Evolutionary conservation across 2,113 vertebrate species (phyloP).

Genomic region (Gymnocephalus cernua): DNA sequence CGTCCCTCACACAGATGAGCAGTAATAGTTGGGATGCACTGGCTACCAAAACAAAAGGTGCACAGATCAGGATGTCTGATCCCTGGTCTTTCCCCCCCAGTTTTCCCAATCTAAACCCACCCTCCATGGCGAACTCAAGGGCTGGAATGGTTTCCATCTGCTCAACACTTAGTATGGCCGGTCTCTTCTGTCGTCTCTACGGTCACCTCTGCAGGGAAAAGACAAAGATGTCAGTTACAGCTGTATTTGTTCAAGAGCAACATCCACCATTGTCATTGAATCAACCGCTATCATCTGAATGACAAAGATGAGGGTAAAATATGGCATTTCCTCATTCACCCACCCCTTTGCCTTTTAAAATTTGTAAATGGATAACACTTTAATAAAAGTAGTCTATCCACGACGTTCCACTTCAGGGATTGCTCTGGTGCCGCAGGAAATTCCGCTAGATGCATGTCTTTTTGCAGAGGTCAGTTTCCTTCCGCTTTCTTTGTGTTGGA

Average conservation of each 20-base stretch:
- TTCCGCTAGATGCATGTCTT: too few species aligned
- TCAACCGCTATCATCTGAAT: not conserved
- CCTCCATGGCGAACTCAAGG: conserved; percentile 31
- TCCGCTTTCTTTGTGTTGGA: too few species aligned
- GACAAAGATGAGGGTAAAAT: not conserved
- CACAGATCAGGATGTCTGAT: conserved; percentile 54
- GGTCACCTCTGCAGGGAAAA: conserved; percentile 79
- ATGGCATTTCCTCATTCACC: not conserved
- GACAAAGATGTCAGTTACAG: not conserved
- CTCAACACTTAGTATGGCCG: conserved; percentile 82
- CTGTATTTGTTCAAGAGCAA: not conserved
- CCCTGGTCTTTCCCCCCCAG: not conserved
- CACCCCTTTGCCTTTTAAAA: not conserved
- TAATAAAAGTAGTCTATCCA: not conserved
- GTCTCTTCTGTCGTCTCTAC: conserved; percentile 86
- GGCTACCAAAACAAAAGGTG: conserved; percentile 60
- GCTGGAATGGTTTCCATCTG: conserved; percentile 56
- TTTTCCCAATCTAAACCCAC: conserved; percentile 28
- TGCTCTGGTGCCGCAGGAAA: too few species aligned
- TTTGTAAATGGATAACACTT: conserved; percentile 12
- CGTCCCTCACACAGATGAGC: conserved; percentile 40
- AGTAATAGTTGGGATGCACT: conserved; percentile 59
- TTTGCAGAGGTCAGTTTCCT: too few species aligned
- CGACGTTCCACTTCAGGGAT: too few species aligned
- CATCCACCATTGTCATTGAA: conserved; percentile 22